phyloP scores from a whole-genome alignment of 2,888 invertebrate species.

The Stenodera caucasica region DNA sequence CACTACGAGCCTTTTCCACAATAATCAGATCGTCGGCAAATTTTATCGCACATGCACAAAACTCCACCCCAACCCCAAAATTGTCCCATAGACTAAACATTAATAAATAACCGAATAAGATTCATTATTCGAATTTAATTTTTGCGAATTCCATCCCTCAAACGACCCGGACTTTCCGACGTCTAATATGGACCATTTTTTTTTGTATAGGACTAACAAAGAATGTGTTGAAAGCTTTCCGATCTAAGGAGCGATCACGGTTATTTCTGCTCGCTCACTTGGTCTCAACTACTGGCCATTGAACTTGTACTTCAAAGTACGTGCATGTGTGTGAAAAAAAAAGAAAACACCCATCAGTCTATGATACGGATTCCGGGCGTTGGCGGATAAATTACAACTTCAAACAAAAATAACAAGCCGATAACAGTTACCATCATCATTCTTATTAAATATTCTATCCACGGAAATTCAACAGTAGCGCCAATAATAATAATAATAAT shows the following conservation, averaged over 20 bases:
- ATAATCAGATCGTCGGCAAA: background rate
- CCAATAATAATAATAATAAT: background rate
- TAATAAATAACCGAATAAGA: no score
- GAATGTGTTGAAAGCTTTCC: background rate
- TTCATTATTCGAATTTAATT: no score
- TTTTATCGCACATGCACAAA: background rate
- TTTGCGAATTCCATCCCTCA: no score
- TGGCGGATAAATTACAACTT: background rate
- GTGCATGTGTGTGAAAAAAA: background rate
- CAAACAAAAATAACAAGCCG: slow-evolving; percentile 2
- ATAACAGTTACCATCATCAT: background rate
- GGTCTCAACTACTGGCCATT: background rate
- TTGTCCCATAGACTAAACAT: no score
- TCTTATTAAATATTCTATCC: background rate
- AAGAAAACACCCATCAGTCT: background rate
- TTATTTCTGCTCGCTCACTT: no score
- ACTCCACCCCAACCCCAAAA: no score
- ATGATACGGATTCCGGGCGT: background rate
- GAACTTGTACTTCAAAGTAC: background rate
- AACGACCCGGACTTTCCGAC: no score
- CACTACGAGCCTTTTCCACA: background rate
- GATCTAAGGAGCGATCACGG: background rate
- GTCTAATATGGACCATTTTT: background rate
- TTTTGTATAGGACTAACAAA: background rate
- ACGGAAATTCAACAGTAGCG: slow-evolving; percentile 1